These are phyloP conservation scores for Troglohyphantes excavatus DNA, from an alignment of 2,888 invertebrate genomes.

Conservation along the genomic window DNA sequence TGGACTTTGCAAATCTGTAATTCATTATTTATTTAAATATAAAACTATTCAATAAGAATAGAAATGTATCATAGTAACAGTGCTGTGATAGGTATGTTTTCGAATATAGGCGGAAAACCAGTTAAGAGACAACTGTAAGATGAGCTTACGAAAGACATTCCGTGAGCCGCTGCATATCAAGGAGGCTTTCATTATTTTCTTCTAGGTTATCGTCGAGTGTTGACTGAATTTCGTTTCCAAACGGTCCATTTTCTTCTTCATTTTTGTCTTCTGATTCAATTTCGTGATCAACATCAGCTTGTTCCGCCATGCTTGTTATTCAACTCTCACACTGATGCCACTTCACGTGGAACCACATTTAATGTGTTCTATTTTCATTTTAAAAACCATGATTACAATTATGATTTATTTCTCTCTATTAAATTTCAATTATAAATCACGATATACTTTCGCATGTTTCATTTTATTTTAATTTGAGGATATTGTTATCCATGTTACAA, in stretches of 20 bases:
- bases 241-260: slow-evolving; percentile 33
- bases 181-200: slow-evolving; percentile 32
- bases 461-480: too few relatives aligned
- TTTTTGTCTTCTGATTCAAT: slow-evolving; percentile 12
- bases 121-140: neutral
- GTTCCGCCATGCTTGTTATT: slow-evolving; percentile 73
- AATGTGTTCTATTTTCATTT: too few relatives aligned
- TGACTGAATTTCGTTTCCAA: slow-evolving; percentile 15
- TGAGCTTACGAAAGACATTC: slow-evolving; percentile 55
- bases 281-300: slow-evolving; percentile 32
- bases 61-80: neutral
- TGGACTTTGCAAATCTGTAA: too few relatives aligned
- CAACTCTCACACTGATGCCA: neutral
- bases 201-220: neutral
- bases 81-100: neutral
- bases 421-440: too few relatives aligned
- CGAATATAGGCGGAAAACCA: slow-evolving; percentile 21
- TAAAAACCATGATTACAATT: too few relatives aligned
- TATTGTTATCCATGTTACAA: too few relatives aligned
- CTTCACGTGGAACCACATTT: neutral
- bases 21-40: too few relatives aligned
- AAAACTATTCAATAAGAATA: too few relatives aligned
- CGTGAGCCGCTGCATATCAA: slow-evolving; percentile 21
- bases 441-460: too few relatives aligned
- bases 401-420: too few relatives aligned